Conservation (phyloP, 2,113 vertebrate genomes). For the Boleophthalmus pectinirostris region DNA sequence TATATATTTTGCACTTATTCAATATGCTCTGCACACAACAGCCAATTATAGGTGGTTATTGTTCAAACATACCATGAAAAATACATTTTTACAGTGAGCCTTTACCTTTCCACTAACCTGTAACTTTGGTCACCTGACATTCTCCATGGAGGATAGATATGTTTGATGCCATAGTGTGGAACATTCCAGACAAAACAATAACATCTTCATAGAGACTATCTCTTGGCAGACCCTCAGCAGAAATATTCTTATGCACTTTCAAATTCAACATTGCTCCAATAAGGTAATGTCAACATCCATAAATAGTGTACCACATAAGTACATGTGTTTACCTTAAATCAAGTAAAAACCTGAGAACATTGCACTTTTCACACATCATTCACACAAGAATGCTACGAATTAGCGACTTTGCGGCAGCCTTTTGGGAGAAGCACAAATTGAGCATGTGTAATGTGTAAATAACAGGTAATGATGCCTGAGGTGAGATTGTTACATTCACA, state of each 20-base stretch:
- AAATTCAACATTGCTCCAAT: neutral
- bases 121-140: too few relatives aligned
- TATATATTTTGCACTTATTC: too few relatives aligned
- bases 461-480: neutral
- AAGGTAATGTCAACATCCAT: neutral
- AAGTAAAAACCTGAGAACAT: neutral
- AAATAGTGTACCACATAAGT: neutral
- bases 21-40: too few relatives aligned
- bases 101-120: too few relatives aligned
- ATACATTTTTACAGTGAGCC: too few relatives aligned
- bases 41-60: too few relatives aligned
- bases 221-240: too few relatives aligned
- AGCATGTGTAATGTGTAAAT: constrained; percentile 10
- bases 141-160: too few relatives aligned
- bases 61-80: too few relatives aligned
- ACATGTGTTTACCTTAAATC: neutral
- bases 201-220: too few relatives aligned
- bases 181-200: too few relatives aligned
- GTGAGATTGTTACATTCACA: neutral
- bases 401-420: neutral
- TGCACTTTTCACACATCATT: neutral
- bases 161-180: too few relatives aligned
- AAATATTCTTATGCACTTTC: neutral
- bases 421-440: constrained; percentile 3
- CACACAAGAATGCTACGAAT: neutral